Conservation (phyloP, 2,797 vertebrate species). For the Uromys caudimaculatus region DNA sequence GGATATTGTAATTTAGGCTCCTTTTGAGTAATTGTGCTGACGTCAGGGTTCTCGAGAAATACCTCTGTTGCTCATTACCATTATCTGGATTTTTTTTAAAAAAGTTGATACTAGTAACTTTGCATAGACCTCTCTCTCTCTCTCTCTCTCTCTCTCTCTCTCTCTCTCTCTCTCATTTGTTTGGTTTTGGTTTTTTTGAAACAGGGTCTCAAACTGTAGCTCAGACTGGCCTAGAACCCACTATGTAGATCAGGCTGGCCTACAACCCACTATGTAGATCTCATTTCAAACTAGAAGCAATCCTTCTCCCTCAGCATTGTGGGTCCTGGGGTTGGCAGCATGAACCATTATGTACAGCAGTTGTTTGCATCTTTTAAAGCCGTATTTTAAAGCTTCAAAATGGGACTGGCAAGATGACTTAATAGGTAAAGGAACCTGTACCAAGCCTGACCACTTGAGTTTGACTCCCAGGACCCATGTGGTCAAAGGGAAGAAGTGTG, state of each 20-base stretch:
- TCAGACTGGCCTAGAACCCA: neutral
- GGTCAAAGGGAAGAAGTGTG: neutral
- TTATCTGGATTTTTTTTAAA: slow-evolving; percentile 27
- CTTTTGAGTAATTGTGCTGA: neutral
- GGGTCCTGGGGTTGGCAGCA: too few species aligned
- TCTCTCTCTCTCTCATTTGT: neutral
- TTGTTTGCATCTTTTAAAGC: neutral
- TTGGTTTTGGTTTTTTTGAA: neutral
- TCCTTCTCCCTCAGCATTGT: neutral
- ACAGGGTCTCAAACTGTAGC: neutral
- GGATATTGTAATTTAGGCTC: neutral
- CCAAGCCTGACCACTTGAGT: neutral
- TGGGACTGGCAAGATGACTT: too few species aligned
- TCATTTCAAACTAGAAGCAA: neutral
- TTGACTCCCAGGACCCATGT: neutral
- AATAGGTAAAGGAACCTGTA: neutral
- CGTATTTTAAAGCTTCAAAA: neutral
- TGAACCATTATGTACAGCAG: neutral
- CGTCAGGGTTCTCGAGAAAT: neutral
- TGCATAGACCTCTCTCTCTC: neutral
- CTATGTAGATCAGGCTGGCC: neutral
- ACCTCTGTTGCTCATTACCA: neutral
- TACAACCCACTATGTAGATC: neutral
- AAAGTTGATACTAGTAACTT: neutral
- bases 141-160: neutral